Percentiles rank a stretch among this genome's conserved stretches.
These are phyloP conservation scores for Phlogophora meticulosa DNA, from an alignment of 2,888 invertebrate genomes.

Conservation along the genomic window DNA sequence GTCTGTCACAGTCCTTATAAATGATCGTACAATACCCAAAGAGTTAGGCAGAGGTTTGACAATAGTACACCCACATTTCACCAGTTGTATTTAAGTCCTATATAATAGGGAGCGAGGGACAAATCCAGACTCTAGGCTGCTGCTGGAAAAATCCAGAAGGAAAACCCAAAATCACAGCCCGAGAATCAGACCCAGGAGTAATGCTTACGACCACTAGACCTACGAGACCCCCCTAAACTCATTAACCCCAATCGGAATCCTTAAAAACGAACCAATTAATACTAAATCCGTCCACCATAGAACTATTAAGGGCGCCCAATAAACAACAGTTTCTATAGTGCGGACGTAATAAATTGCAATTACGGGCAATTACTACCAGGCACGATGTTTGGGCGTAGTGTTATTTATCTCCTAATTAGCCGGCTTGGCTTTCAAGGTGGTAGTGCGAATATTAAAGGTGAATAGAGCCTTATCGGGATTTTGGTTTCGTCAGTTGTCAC, in stretches of 20 bases:
- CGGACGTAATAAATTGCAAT: conserved; percentile 74
- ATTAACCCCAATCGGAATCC: conserved; percentile 31
- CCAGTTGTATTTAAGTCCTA: no score
- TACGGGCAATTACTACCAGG: conserved; percentile 72
- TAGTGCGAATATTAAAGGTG: conserved; percentile 33
- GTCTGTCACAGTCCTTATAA: no score
- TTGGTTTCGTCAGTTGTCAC: conserved; percentile 20
- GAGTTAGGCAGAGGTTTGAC: no score
- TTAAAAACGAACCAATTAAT: conserved; percentile 51
- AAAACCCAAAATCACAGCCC: no score
- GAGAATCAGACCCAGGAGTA: no score
- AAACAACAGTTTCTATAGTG: conserved; percentile 53
- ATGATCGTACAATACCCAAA: no score
- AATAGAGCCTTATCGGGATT: conserved; percentile 13
- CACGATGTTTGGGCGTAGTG: conserved; percentile 71
- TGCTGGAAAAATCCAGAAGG: no score
- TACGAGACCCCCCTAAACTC: conserved; percentile 2
- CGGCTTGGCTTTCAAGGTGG: conserved; percentile 32
- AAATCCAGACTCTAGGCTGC: no score
- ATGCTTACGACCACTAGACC: no score
- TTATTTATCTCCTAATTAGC: conserved; percentile 76
- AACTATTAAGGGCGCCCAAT: conserved; percentile 55
- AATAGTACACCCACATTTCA: no score
- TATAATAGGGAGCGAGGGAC: no score
- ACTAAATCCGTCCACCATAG: conserved; percentile 35